These are phyloP conservation scores for Hermetia illucens DNA, from an alignment of 1,140 invertebrate genomes.

Conservation along the genomic window DNA sequence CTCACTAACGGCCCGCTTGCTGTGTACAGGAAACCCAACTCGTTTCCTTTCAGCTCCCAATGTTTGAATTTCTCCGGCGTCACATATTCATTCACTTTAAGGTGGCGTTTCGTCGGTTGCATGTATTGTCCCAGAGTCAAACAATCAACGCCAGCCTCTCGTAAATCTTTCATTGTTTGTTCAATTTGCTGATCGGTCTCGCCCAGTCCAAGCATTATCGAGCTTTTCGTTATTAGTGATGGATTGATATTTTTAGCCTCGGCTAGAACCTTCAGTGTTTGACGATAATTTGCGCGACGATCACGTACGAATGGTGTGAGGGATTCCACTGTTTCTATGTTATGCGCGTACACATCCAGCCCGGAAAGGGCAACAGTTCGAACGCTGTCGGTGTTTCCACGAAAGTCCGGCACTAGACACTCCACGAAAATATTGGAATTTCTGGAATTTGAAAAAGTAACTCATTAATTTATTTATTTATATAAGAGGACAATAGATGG, in stretches of 20 bases:
- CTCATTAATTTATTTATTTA: too few relatives aligned
- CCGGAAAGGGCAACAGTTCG: slow-evolving; percentile 65
- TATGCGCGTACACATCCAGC: slow-evolving; percentile 92
- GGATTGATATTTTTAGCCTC: slow-evolving; percentile 68
- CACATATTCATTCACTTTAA: slow-evolving; percentile 94
- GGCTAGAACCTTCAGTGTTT: slow-evolving; percentile 71
- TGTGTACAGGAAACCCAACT: slow-evolving; percentile 90
- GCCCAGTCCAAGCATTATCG: slow-evolving; percentile 95
- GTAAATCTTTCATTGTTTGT: slow-evolving; percentile 74
- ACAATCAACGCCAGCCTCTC: slow-evolving; percentile 74
- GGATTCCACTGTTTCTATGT: slow-evolving; percentile 88
- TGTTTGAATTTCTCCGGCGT: slow-evolving; percentile 88
- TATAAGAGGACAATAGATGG: too few relatives aligned
- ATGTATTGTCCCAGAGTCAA: slow-evolving; percentile 98
- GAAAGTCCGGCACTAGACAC: slow-evolving; percentile 93
- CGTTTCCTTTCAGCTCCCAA: slow-evolving; percentile 75
- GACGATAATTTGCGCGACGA: slow-evolving; percentile 60
- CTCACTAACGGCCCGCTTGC: slow-evolving; percentile 94
- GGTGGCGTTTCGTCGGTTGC: slow-evolving; percentile 94
- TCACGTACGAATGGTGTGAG: slow-evolving; percentile 86
- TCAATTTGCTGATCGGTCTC: slow-evolving; percentile 85
- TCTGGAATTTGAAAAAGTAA: slow-evolving; percentile 30
- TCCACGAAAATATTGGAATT: slow-evolving; percentile 85
- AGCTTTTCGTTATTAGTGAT: slow-evolving; percentile 89
- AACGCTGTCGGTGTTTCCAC: slow-evolving; percentile 65